Conservation (phyloP, 2,888 invertebrate species). For the Dicranocentrus wangi region DNA sequence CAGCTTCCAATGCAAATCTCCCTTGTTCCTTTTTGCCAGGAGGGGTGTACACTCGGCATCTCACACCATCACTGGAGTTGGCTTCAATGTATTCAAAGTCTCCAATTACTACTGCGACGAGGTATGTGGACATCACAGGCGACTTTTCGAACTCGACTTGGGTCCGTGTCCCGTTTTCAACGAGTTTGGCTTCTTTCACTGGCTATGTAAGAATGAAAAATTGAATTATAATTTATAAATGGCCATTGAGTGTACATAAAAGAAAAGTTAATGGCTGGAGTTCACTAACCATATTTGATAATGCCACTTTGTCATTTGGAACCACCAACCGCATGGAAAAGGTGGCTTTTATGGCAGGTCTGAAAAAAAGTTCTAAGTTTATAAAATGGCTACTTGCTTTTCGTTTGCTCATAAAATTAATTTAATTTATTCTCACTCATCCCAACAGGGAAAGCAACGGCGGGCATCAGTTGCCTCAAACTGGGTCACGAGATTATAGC, state of each 20-base stretch:
- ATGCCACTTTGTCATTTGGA: conserved; percentile 86
- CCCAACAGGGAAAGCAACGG: conserved; percentile 97
- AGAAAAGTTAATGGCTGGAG: background rate
- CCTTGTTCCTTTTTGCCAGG: conserved; percentile 94
- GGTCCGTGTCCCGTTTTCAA: conserved; percentile 75
- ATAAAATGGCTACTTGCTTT: background rate
- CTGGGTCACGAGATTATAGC: conserved; percentile 91
- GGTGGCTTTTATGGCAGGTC: conserved; percentile 93
- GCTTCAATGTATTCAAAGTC: conserved; percentile 95
- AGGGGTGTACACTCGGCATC: conserved; percentile 89
- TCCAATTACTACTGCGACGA: conserved; percentile 94
- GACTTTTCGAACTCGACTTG: conserved; percentile 86
- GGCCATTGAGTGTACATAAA: background rate
- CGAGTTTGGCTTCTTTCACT: conserved; percentile 74
- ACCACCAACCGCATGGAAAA: conserved; percentile 91
- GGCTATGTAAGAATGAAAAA: conserved; percentile 74
- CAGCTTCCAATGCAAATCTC: conserved; percentile 91
- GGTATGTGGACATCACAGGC: conserved; percentile 86
- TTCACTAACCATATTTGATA: conserved; percentile 89
- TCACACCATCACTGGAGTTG: conserved; percentile 85
- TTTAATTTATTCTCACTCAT: conserved; percentile 78
- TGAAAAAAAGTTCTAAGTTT: background rate
- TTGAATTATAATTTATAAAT: no score
- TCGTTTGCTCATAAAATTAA: background rate
- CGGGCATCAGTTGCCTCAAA: conserved; percentile 94